phyloP scores from a whole-genome alignment of 2,113 vertebrate species.

The Scomber scombrus region DNA sequence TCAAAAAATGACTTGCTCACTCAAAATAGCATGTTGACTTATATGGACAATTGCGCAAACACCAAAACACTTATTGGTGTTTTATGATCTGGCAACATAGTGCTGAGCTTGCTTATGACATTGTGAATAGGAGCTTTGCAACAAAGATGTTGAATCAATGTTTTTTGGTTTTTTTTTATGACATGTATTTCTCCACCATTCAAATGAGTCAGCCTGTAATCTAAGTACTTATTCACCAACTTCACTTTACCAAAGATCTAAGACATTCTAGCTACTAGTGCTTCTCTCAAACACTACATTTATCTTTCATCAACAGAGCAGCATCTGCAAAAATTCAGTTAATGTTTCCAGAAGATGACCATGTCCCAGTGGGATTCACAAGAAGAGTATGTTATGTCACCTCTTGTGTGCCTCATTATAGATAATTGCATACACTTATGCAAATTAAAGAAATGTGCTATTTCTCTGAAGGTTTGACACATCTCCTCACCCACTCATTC shows the following conservation, averaged over 20 bases:
- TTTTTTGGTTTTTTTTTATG: conserved; percentile 16
- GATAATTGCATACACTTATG: conserved; percentile 43
- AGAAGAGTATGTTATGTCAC: conserved; percentile 11
- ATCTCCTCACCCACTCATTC: conserved; percentile 35
- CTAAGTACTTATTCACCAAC: neutral
- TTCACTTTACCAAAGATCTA: conserved; percentile 22
- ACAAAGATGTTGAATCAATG: neutral
- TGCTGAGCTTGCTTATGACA: conserved; percentile 20
- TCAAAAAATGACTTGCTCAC: neutral
- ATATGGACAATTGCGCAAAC: neutral
- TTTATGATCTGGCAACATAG: conserved; percentile 14
- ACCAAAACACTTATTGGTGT: neutral
- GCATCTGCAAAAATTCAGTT: neutral
- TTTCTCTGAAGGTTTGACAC: conserved; percentile 34
- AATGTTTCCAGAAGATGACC: conserved; percentile 19
- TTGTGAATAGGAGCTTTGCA: conserved; percentile 3
- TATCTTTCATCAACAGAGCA: conserved; percentile 8
- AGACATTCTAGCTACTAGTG: neutral
- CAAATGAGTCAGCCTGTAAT: neutral
- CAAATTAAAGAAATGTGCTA: conserved; percentile 30
- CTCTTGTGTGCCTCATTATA: conserved; percentile 45
- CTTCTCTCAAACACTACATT: neutral
- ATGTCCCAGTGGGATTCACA: conserved; percentile 11
- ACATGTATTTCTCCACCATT: conserved; percentile 1
- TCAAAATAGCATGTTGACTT: neutral